Conservation (phyloP, 1,140 invertebrate species). For the Drosophila kanapiae region DNA sequence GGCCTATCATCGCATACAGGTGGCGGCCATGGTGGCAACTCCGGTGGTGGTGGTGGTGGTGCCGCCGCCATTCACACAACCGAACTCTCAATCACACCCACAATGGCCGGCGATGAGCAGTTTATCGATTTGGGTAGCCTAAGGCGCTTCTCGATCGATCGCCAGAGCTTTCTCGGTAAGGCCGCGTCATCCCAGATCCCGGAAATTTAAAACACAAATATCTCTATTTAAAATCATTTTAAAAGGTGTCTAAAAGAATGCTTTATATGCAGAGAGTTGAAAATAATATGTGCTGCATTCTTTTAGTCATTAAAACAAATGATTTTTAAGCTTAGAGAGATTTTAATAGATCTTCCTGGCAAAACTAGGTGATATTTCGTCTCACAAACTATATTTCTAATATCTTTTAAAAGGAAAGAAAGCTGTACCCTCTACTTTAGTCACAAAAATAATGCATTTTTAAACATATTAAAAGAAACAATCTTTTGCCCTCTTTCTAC, state of each 20-base stretch:
- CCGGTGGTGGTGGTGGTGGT: slow-evolving; percentile 34
- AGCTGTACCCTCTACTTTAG: too few species aligned
- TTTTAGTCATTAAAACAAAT: background rate
- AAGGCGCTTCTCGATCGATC: slow-evolving; percentile 84
- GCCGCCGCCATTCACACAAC: slow-evolving; percentile 73
- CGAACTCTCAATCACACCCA: slow-evolving; percentile 81
- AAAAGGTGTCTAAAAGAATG: background rate
- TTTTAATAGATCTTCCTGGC: background rate
- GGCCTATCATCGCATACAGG: slow-evolving; percentile 18
- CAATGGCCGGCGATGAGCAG: slow-evolving; percentile 79
- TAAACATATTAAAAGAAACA: background rate
- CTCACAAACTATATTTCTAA: background rate
- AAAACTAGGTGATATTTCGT: background rate
- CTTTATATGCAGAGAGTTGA: background rate
- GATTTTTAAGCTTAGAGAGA: background rate
- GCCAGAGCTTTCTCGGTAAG: slow-evolving; percentile 85
- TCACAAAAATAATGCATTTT: too few species aligned
- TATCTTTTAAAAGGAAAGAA: background rate
- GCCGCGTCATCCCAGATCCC: slow-evolving; percentile 23
- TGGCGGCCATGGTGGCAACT: slow-evolving; percentile 6
- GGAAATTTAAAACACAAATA: background rate
- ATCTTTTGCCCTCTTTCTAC: background rate
- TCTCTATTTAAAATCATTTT: background rate
- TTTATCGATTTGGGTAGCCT: slow-evolving; percentile 84
- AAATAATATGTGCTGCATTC: background rate